Conservation (phyloP, 2,888 invertebrate species). For the Antheraea assamensis region DNA sequence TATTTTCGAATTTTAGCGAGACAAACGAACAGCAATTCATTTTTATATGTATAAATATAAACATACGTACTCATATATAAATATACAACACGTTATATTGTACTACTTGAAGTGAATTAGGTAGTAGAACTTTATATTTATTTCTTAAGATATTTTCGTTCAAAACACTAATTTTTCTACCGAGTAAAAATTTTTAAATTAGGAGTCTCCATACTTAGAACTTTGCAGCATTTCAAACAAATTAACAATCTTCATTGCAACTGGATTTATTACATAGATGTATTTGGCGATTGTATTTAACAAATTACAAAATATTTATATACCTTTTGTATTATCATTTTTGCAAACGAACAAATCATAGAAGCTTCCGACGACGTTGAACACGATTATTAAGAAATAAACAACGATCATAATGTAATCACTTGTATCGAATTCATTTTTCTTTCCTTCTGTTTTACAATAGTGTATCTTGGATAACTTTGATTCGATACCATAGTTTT, state of each 20-base stretch:
- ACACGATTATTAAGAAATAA: slow-evolving; percentile 52
- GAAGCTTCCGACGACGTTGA: slow-evolving; percentile 61
- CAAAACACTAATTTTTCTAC: no score
- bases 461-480: slow-evolving; percentile 51
- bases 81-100: background rate
- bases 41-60: no score
- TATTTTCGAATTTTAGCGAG: no score
- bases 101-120: background rate
- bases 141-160: background rate
- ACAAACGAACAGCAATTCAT: no score
- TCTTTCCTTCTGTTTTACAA: slow-evolving; percentile 54
- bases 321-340: slow-evolving; percentile 48
- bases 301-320: background rate
- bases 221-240: no score
- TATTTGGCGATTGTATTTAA: background rate
- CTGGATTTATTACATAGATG: no score
- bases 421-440: slow-evolving; percentile 43
- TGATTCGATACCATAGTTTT: slow-evolving; percentile 54
- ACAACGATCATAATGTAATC: slow-evolving; percentile 56
- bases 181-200: no score
- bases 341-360: slow-evolving; percentile 49
- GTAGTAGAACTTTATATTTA: background rate
- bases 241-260: background rate
- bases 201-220: no score
- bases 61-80: no score